phyloP scores from a whole-genome alignment of 2,888 invertebrate species.

The Melikaiella ostensackeni region DNA sequence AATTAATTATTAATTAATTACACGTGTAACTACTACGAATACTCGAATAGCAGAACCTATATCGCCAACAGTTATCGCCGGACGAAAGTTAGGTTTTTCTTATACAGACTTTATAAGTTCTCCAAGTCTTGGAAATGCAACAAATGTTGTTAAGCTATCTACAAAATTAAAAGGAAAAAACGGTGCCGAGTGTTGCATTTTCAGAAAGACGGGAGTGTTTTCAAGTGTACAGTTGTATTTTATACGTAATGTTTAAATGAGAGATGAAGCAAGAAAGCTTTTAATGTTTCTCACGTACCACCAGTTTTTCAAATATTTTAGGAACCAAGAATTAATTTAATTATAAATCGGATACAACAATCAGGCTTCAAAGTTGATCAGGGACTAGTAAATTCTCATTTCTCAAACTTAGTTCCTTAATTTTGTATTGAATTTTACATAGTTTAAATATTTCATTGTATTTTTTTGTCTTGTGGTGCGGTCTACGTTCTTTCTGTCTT shows the following conservation, averaged over 20 bases:
- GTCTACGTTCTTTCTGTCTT: conserved; percentile 31
- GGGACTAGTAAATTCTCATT: background rate
- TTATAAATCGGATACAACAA: background rate
- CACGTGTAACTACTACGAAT: conserved; percentile 16
- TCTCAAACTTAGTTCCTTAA: background rate
- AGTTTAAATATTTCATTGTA: too few relatives aligned
- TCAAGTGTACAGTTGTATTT: conserved; percentile 43
- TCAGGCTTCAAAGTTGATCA: background rate
- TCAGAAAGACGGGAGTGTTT: conserved; percentile 38
- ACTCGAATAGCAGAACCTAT: conserved; percentile 14
- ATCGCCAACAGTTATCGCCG: conserved; percentile 5
- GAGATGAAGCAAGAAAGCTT: background rate
- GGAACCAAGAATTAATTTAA: background rate
- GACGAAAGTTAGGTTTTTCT: conserved; percentile 28
- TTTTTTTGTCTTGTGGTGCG: background rate
- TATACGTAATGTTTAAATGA: conserved; percentile 28
- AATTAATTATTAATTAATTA: conserved; percentile 9
- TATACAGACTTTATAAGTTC: conserved; percentile 10
- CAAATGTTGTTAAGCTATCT: conserved; percentile 16
- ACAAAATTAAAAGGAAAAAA: conserved; percentile 18
- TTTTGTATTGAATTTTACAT: background rate
- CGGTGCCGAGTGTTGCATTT: conserved; percentile 47
- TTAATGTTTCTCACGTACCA: conserved; percentile 2
- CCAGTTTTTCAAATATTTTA: background rate
- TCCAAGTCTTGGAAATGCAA: conserved; percentile 19